phyloP scores from a whole-genome alignment of 2,797 vertebrate species.

The Alectoris magna region DNA sequence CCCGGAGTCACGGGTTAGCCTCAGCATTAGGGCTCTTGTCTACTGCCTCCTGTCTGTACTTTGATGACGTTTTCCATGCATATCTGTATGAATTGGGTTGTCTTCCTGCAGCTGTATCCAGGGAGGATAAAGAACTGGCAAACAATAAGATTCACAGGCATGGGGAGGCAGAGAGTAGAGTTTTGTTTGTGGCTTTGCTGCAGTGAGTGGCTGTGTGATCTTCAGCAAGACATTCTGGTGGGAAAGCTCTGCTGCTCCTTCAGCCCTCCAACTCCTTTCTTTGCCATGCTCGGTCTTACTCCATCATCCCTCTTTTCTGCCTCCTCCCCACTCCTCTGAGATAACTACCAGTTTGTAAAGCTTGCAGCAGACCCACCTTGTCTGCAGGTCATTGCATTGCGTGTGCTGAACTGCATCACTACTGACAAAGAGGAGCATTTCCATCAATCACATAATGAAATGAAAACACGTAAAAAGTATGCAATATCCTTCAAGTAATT shows the following conservation, averaged over 20 bases:
- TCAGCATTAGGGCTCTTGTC: background rate
- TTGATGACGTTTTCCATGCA: background rate
- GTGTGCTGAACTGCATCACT: background rate
- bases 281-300: background rate
- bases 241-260: rapidly evolving
- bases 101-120: background rate
- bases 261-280: rapidly evolving
- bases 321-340: background rate
- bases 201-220: rapidly evolving
- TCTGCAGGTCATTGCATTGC: background rate
- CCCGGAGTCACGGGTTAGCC: background rate
- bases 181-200: background rate
- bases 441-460: background rate
- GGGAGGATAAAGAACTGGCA: background rate
- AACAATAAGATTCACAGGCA: too few relatives aligned
- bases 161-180: background rate
- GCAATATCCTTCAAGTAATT: background rate
- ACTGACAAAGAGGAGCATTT: background rate
- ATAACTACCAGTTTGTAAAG: too few relatives aligned
- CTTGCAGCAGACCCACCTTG: background rate
- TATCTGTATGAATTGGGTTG: rapidly evolving
- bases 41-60: background rate
- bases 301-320: background rate
- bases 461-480: background rate
- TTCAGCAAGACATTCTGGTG: rapidly evolving